Base-by-base conservation (phyloP, 1,140 invertebrate species). In the Drosophila arawakana region DNA sequence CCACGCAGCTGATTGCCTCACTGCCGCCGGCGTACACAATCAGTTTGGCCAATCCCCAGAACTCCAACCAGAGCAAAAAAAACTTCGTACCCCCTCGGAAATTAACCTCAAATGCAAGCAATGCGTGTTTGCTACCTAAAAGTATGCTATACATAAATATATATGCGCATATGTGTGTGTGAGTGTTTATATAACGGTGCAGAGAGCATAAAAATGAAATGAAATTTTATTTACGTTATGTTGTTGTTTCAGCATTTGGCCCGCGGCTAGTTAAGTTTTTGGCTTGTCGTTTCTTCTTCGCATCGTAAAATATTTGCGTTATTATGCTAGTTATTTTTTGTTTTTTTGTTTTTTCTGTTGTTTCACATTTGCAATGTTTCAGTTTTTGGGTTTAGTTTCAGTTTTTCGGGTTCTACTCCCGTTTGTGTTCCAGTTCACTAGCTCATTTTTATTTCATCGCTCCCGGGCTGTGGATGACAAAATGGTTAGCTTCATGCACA, bases 271-370 rank as follows among this genome's bases (percentile, higher is more conserved):
- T 88, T 86, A 88, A 83, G 83, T 88, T 86, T 81, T 89, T 86
- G 80, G 80, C 76, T 86, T 80, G 78, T 70, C 49, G 76, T 68
- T 76, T 71, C 54, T 68, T 76, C 46, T 58, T 50, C 76, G 60
- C 81, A 89, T 88, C 83, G 84, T 88, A 88, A 88, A 88, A 88
- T 88, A 88, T 88, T 88, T 88, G 84, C 78, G 84, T 88, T 88
- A 88, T 88, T 88, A 89, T 88, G 80, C 84, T 88, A 89, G 83
- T 88, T 89, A 88, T 88, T 88, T 89, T 76, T 72, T 76, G 54
- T 73, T 62, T 35, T 43, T 57, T n/a, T 59, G 2, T 59, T 46
- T 58, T 21, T 21, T 21, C 18, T 21, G 18, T 21, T 21, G 18
- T 21, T 21, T 21, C 18, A 21, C 18, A 58, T 67, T 54, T 67